Conservation (phyloP, 2,797 vertebrate species). For the Thamnophis elegans region DNA sequence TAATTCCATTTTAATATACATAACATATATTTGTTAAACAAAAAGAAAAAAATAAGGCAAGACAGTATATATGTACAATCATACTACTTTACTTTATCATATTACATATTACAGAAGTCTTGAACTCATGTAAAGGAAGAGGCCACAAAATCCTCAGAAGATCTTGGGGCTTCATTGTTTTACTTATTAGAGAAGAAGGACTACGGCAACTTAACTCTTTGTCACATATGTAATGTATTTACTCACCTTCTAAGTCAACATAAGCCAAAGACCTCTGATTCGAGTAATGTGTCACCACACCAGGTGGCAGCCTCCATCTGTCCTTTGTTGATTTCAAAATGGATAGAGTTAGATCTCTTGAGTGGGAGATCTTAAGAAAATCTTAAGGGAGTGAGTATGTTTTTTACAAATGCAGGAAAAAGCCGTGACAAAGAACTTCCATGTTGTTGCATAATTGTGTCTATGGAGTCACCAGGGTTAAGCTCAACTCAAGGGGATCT, state of each 20-base stretch:
- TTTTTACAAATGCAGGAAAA: neutral
- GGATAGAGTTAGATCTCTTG: neutral
- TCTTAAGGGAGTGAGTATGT: neutral
- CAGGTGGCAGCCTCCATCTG: neutral
- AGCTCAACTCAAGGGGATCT: neutral
- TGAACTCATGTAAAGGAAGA: neutral
- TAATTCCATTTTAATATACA: too few species aligned
- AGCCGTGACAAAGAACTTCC: neutral
- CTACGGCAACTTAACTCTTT: neutral
- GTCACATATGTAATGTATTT: neutral
- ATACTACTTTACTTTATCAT: too few species aligned
- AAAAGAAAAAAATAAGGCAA: too few species aligned
- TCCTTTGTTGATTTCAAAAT: neutral
- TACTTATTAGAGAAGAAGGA: neutral
- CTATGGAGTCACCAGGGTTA: neutral
- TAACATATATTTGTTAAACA: too few species aligned
- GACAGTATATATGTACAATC: too few species aligned
- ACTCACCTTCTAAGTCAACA: neutral
- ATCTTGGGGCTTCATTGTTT: neutral
- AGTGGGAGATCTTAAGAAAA: neutral
- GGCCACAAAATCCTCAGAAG: neutral
- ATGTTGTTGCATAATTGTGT: neutral
- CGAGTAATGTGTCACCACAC: neutral
- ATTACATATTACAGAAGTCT: too few species aligned
- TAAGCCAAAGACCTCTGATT: neutral